A percentile compares a stretch with the other conserved stretches of the same genome.
These are phyloP conservation scores for Rhopalosiphum nymphaeae DNA, from an alignment of 2,888 invertebrate genomes.

Conservation along the genomic window DNA sequence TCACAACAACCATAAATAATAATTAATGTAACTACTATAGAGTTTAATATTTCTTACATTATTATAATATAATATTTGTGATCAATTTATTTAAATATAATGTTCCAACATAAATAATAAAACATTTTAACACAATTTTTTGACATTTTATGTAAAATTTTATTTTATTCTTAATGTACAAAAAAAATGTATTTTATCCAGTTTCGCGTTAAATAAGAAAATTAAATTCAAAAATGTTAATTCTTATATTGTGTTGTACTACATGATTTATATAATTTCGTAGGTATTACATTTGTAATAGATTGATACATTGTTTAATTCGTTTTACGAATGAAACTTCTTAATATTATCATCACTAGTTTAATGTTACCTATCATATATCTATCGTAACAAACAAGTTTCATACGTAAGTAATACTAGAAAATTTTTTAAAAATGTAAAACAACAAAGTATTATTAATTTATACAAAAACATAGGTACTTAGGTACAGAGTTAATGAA, in stretches of 20 bases:
- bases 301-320: neutral
- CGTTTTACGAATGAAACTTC: neutral
- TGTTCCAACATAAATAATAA: neutral
- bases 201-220: neutral
- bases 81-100: constrained; percentile 10
- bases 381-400: neutral
- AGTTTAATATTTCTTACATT: neutral
- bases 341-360: neutral
- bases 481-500: neutral
- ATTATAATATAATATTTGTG: neutral
- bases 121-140: neutral
- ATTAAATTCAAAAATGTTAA: neutral
- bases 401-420: neutral
- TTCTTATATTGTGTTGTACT: neutral
- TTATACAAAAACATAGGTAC: neutral
- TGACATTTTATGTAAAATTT: neutral
- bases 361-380: neutral
- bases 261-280: neutral
- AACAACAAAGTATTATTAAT: neutral
- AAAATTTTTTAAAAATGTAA: neutral
- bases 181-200: neutral
- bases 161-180: neutral
- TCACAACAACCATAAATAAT: neutral
- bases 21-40: neutral
- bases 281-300: neutral